These are phyloP conservation scores for Drosophila mimetica DNA, from an alignment of 2,888 invertebrate genomes.

Conservation along the genomic window DNA sequence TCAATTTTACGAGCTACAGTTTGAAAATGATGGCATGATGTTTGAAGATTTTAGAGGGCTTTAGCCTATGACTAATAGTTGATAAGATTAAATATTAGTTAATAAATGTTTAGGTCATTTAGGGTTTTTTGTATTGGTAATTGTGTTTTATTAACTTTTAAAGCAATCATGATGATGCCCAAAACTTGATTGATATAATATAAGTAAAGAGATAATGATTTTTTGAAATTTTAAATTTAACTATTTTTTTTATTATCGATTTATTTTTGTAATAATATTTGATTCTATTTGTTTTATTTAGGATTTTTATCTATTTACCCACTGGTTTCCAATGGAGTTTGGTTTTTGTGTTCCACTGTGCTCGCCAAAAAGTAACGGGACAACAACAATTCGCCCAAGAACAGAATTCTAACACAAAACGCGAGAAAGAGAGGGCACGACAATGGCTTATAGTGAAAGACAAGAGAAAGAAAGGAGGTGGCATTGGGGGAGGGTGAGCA, in stretches of 20 bases:
- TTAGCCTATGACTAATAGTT: not conserved
- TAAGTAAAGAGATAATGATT: not conserved
- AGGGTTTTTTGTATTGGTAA: no score
- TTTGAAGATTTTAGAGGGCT: not conserved
- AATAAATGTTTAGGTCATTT: no score
- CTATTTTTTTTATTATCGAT: no score
- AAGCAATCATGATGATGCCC: not conserved
- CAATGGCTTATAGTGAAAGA: conserved; percentile 13
- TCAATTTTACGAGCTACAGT: not conserved
- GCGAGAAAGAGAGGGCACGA: conserved; percentile 19
- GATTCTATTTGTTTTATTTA: no score
- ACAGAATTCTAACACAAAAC: conserved; percentile 32
- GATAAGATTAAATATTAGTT: not conserved
- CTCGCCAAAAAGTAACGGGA: conserved; percentile 22
- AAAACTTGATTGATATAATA: not conserved
- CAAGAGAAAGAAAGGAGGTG: conserved; percentile 8
- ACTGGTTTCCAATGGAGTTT: no score
- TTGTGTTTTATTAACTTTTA: no score
- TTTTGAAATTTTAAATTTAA: not conserved
- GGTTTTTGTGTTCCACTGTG: conserved; percentile 27
- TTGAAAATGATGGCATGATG: not conserved
- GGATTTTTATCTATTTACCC: not conserved
- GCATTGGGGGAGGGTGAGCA: not conserved
- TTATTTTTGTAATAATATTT: no score
- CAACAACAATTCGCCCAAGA: conserved; percentile 46